Evolutionary conservation across 2,113 vertebrate species (phyloP).

Genomic region (Synchiropus splendidus): DNA sequence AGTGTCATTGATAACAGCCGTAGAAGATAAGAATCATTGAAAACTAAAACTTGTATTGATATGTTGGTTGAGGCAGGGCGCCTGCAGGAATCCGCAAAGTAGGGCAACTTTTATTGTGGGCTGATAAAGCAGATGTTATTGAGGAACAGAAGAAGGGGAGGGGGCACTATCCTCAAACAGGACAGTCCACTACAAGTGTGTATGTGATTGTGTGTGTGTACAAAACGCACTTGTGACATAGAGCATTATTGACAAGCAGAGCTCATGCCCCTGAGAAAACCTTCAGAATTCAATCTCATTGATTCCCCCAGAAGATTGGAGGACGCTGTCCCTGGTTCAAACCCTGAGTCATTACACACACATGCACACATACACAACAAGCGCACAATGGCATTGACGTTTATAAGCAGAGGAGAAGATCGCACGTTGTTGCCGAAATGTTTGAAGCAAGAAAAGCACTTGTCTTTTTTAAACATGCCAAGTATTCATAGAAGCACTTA

Average conservation of each 20-base stretch:
- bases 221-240: constrained; percentile 75
- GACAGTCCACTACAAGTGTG: constrained; percentile 40
- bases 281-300: constrained; percentile 72
- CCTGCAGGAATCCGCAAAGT: too few relatives aligned
- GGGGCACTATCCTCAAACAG: constrained; percentile 10
- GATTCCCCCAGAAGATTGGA: constrained; percentile 57
- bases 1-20: too few relatives aligned
- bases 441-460: neutral
- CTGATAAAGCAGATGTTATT: constrained; percentile 18
- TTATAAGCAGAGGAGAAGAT: too few relatives aligned
- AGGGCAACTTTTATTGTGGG: too few relatives aligned
- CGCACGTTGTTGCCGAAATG: neutral
- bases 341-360: constrained; percentile 55
- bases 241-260: constrained; percentile 66
- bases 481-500: neutral
- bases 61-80: too few relatives aligned
- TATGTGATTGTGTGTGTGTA: constrained; percentile 27
- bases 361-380: constrained; percentile 19
- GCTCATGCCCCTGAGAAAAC: constrained; percentile 71
- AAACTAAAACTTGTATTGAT: too few relatives aligned
- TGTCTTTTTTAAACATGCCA: neutral
- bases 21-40: too few relatives aligned
- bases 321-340: constrained; percentile 48
- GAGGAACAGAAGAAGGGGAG: constrained; percentile 24
- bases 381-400: neutral